Evolutionary conservation across 2,888 invertebrate species (phyloP), one percentile per base, ranked within the genome.

Genomic region (Aspidiotus rigidus): DNA sequence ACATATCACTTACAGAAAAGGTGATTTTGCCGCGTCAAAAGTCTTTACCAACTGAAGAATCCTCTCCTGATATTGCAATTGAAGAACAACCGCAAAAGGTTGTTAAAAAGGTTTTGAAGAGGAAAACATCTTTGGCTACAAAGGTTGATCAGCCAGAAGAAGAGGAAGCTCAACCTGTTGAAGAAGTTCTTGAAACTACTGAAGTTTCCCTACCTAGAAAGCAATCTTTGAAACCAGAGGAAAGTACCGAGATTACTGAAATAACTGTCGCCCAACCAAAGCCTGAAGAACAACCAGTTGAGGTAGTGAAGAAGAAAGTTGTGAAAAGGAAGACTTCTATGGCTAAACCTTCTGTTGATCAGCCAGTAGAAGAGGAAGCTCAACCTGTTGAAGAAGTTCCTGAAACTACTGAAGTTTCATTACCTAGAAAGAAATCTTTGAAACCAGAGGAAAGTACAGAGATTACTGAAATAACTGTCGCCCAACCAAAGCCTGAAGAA

Each of bases 1-100:
- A 91, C 79, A 87, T 91, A 74, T 89, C 89, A 9, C 87, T 91
- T 86, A 86, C 88, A 5, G 88, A 89, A 70, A 90, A 89, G 78
- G 86, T 91, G 0, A 88, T 87, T 78, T 75, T 91, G 8, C 89
- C 87, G 77, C 74, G 78, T 41, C 88, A 87, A 75, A 85, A 69
- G 15, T 44, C 64, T 28, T 59, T 17, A 9, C 1, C 39, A 7
- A 17, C 7, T 11, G 28, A 59, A 59, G 59, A 59, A 59, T 9
- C 17, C n/a, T 55, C 56, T 16, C 15, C 8, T 55, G 56, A 55
- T n/a, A n/a, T 40, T 17, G 60, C 6, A 10, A 40, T 67, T 63
- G 60, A 66, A 7, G 71, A 70, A 17, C 59, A 59, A 54, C 39
- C 69, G 0, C 70, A 63, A 28, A 57, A 56, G n/a, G 17, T 28